Base-by-base conservation (phyloP, 2,888 invertebrate genomes). In the Petrophora chlorosata region DNA sequence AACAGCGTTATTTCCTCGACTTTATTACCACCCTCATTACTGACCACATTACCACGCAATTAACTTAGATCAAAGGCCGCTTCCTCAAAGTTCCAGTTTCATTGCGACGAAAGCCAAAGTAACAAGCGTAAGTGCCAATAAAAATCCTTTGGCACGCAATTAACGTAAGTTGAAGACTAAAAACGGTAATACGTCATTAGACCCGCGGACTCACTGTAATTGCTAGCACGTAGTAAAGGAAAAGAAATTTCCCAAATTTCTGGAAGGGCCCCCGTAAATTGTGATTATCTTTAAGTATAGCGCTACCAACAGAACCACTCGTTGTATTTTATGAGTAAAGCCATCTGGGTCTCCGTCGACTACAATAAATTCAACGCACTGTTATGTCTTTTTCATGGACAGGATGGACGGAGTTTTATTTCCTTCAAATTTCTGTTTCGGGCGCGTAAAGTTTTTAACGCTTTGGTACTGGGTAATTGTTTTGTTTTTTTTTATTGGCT, bases 361-460 rank as follows among this genome's bases (percentile, higher is more conserved):
- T 73, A 82, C 84, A 81, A 89, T 89, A 89, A 90, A 89, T 89
- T 88, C 85, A 78, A 81, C 81, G 79, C 82, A 77, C 76, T 79
- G 83, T 86, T 86, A 88, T 79, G 80, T 84, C 84, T 85, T 85
- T 89, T 88, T 89, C 86, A 87, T 88, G 82, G 82, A 86, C 85
- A 82, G 68, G 68, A 68, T 76, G 77, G 79, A 79, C 79, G 76
- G 71, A 77, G 78, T 81, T 81, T 82, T 83, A 83, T 82, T 78
- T 68, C 75, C 63, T 70, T 72, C 74, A 79, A 82, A 82, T 82
- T 78, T 76, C 74, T 79, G 74, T 79, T 76, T 71, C 59, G 56
- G 47, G 16, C 30, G 45, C 66, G 58, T 71, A 65, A 74, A 70
- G 65, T 70, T 52, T 41, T 44, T 40, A 41, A 29, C 30, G 40